Evolutionary conservation across 53 echinoderm and acorn worm genomes (phyloP).

Genomic region (Apostichopus leukothele): DNA sequence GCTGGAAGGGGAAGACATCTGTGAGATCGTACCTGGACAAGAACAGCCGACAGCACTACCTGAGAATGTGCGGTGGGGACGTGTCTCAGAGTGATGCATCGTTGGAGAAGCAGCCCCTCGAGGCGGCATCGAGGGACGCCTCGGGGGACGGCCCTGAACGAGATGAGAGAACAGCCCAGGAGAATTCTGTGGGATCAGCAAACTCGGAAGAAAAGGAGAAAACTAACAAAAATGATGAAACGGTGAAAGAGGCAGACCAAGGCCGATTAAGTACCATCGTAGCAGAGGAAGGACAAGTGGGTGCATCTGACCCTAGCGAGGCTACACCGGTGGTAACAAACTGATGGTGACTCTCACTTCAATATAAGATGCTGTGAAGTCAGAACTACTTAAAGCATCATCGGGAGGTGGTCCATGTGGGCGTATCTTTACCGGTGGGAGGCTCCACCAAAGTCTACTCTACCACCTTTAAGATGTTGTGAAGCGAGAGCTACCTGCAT

Average conservation of each 20-base stretch:
- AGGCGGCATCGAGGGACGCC: neutral
- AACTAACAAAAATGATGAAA: neutral
- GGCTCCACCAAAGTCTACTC: too few species aligned
- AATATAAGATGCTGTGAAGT: too few species aligned
- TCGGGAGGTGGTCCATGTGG: too few species aligned
- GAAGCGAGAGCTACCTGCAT: too few species aligned
- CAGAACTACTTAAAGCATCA: too few species aligned
- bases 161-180: neutral
- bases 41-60: constrained; percentile 86
- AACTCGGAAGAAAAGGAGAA: neutral
- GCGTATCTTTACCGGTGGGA: too few species aligned
- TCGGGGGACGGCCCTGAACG: neutral
- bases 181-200: neutral
- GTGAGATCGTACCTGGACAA: constrained; percentile 89
- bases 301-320: too few species aligned
- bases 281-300: too few species aligned
- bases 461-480: too few species aligned
- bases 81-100: neutral
- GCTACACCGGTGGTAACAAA: too few species aligned
- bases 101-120: neutral
- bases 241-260: neutral
- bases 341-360: too few species aligned
- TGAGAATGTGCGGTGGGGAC: constrained; percentile 72
- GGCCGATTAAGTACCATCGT: neutral
- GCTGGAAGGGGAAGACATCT: constrained; percentile 90